Conservation (phyloP, 2,888 invertebrate genomes). For the Embidobia sp. region DNA sequence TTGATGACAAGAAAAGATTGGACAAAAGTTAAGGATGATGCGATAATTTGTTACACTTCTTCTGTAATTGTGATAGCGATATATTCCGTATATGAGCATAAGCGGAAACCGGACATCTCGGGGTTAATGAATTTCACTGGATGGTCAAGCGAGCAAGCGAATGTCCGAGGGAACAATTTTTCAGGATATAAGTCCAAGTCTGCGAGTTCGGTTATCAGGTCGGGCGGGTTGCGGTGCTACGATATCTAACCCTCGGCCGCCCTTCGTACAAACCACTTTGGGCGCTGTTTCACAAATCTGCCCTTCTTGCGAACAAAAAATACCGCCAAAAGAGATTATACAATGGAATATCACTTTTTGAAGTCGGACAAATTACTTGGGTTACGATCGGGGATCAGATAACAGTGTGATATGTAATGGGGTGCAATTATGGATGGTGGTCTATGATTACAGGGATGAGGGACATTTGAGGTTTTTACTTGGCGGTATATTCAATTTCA, state of each 20-base stretch:
- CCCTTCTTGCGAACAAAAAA: conserved; percentile 56
- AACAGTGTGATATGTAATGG: conserved; percentile 49
- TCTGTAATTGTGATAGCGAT: conserved; percentile 51
- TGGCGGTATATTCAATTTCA: conserved; percentile 3
- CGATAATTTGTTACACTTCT: conserved; percentile 56
- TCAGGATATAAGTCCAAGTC: conserved; percentile 67
- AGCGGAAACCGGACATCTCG: conserved; percentile 47
- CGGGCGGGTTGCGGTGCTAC: conserved; percentile 70
- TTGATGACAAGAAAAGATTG: conserved; percentile 38
- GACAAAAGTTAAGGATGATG: conserved; percentile 14
- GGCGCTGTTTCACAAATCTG: conserved; percentile 57
- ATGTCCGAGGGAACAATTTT: conserved; percentile 56
- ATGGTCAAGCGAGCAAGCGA: conserved; percentile 21
- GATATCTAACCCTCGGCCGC: conserved; percentile 52
- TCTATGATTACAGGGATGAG: conserved; percentile 16
- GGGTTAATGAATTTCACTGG: conserved; percentile 52
- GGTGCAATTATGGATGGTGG: conserved; percentile 45
- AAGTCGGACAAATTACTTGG: conserved; percentile 48
- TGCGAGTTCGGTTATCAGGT: conserved; percentile 71
- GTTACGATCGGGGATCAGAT: conserved; percentile 51
- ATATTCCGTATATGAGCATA: conserved; percentile 40
- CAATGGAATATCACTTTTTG: conserved; percentile 58
- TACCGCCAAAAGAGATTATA: conserved; percentile 45
- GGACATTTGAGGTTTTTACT: neutral
- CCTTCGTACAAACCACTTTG: conserved; percentile 57